A percentile compares a stretch with the other conserved stretches of the same genome.
phyloP scores from a whole-genome alignment of 1,140 invertebrate species.

The Ladona fulva region DNA sequence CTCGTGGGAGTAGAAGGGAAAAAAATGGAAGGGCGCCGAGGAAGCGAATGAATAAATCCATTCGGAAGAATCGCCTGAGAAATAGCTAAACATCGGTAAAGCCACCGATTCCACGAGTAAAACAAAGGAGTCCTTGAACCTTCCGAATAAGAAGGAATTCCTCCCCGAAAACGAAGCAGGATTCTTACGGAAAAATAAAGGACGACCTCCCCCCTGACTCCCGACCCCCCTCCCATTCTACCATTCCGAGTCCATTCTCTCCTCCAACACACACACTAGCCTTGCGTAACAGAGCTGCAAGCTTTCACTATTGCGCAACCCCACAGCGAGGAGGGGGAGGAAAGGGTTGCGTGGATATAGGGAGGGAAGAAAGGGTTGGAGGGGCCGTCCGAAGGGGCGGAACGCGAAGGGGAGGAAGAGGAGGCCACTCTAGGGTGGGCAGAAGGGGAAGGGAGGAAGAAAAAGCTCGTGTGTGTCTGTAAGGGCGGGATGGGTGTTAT shows the following conservation, averaged over 20 bases:
- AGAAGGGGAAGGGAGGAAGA: neutral
- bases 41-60: neutral
- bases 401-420: neutral
- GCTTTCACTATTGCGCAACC: slow-evolving; percentile 7
- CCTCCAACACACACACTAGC: neutral
- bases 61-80: no score
- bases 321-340: neutral
- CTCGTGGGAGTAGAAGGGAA: neutral
- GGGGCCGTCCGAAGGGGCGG: neutral
- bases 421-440: neutral
- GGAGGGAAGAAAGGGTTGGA: neutral
- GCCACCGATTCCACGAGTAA: neutral
- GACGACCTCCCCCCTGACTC: neutral
- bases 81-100: no score
- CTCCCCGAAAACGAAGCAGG: neutral
- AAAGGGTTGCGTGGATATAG: neutral
- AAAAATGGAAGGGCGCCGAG: neutral
- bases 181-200: neutral
- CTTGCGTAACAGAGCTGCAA: slow-evolving; percentile 2
- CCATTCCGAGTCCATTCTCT: neutral
- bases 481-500: neutral
- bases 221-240: neutral
- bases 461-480: no score
- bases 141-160: neutral
- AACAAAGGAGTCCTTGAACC: neutral